Evolutionary conservation across 2,888 invertebrate species (phyloP).

Genomic region (Arge pagana): DNA sequence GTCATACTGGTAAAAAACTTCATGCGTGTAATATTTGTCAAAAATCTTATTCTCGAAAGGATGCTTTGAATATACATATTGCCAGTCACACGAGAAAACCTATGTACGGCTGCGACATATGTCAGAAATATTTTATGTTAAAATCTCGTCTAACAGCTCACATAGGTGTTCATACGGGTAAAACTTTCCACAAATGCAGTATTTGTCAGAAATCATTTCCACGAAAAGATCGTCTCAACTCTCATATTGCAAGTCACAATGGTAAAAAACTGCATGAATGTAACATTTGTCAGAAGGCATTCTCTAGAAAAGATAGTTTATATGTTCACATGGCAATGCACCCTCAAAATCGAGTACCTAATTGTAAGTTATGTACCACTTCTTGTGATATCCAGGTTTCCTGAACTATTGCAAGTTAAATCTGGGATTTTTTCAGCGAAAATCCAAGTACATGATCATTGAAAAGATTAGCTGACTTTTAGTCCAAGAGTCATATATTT

Average conservation of each 20-base stretch:
- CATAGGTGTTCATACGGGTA: conserved; percentile 5
- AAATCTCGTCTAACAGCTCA: conserved; percentile 6
- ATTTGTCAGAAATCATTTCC: conserved; percentile 1
- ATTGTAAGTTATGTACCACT: background rate
- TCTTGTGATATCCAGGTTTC: background rate
- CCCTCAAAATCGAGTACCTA: background rate
- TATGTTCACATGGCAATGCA: conserved; percentile 5
- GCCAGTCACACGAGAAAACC: conserved; percentile 6
- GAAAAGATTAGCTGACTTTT: no score
- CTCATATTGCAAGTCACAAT: conserved; percentile 6
- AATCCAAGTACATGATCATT: no score
- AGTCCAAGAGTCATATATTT: no score
- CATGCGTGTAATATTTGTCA: conserved; percentile 6
- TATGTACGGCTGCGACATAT: conserved; percentile 7
- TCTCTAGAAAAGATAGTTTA: conserved; percentile 7
- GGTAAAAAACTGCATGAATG: conserved; percentile 5
- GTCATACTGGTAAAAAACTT: conserved; percentile 3
- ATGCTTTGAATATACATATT: background rate
- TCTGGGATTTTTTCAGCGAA: no score
- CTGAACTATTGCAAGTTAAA: no score
- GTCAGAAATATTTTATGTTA: conserved; percentile 8
- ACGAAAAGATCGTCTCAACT: conserved; percentile 2
- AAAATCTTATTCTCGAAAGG: conserved; percentile 1
- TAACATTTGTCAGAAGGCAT: conserved; percentile 4
- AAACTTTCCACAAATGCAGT: background rate